Conservation (phyloP, 1,140 invertebrate genomes). For the Cydia pomonella region DNA sequence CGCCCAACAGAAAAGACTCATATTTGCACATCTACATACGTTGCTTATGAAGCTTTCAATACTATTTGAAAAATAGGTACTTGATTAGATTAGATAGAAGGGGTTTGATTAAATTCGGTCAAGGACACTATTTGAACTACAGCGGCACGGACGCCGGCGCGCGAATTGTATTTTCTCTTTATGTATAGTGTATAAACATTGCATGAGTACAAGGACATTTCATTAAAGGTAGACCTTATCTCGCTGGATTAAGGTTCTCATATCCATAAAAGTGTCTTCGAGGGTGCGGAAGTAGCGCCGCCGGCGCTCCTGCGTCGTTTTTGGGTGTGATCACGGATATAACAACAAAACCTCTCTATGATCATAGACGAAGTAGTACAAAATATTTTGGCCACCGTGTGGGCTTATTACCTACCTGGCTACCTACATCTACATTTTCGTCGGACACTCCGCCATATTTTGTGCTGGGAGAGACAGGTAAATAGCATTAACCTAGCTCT, state of each 20-base stretch:
- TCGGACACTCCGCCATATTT: too few relatives aligned
- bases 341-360: background rate
- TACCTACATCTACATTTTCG: too few relatives aligned
- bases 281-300: background rate
- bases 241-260: background rate
- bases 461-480: too few relatives aligned
- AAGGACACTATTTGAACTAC: background rate
- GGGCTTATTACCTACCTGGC: too few relatives aligned
- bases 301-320: conserved; percentile 6
- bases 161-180: background rate
- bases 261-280: conserved; percentile 3
- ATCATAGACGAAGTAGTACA: too few relatives aligned
- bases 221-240: background rate
- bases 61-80: too few relatives aligned
- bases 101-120: background rate
- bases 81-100: too few relatives aligned
- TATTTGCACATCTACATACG: background rate
- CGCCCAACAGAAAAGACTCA: background rate
- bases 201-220: background rate
- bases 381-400: too few relatives aligned
- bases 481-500: too few relatives aligned
- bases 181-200: conserved; percentile 5
- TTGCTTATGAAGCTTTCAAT: background rate
- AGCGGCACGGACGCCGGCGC: background rate
- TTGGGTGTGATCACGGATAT: conserved; percentile 8